A percentile compares a stretch with the other conserved stretches of the same genome.
Evolutionary conservation across 2,113 vertebrate genomes (phyloP).

Genomic region (Willisornis vidua): DNA sequence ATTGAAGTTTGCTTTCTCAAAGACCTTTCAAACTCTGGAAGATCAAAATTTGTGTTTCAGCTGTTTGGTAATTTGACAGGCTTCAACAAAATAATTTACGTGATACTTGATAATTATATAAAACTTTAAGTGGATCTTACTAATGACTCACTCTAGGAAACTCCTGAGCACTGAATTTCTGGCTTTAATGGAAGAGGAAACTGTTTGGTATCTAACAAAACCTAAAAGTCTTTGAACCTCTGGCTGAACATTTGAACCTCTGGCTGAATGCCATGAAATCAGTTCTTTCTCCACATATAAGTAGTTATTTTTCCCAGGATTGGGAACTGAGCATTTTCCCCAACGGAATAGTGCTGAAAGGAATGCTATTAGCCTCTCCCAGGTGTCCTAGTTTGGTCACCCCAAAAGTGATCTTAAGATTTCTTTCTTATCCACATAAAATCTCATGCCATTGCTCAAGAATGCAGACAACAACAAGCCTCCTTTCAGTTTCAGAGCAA

Average conservation of each 20-base stretch:
- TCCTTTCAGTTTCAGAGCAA: neutral
- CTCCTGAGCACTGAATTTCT: neutral
- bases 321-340: no score
- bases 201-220: neutral
- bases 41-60: neutral
- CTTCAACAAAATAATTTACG: neutral
- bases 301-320: neutral
- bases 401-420: neutral
- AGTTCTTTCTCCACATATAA: neutral
- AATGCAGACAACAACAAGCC: neutral
- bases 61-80: neutral
- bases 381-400: neutral
- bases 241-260: neutral
- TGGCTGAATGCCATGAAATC: neutral
- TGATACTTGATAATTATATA: neutral
- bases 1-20: neutral
- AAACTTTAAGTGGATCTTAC: neutral
- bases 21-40: neutral
- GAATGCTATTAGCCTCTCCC: neutral
- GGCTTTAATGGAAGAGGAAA: neutral
- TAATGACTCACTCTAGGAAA: neutral
- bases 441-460: neutral
- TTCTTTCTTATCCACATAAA: neutral
- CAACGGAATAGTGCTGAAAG: neutral
- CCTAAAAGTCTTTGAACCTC: neutral